Percentiles rank a stretch among this genome's conserved stretches.
Evolutionary conservation across 2,113 vertebrate genomes (phyloP).

Genomic region (Ranitomeya variabilis): DNA sequence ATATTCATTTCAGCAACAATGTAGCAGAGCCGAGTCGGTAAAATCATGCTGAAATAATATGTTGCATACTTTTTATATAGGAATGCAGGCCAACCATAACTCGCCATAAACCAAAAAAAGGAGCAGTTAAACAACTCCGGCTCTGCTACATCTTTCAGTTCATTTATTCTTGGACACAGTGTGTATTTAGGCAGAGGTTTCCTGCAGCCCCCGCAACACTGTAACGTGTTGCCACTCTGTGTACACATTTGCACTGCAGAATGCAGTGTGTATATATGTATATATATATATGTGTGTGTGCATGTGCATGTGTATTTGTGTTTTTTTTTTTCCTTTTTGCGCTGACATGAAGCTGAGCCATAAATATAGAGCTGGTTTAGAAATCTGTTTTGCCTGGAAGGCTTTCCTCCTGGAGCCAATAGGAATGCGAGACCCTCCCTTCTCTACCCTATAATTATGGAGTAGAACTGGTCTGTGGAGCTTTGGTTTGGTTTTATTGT

Average conservation of each 20-base stretch:
- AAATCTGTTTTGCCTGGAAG: conserved; percentile 57
- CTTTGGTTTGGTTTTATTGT: conserved; percentile 50
- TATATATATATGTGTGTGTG: conserved; percentile 22
- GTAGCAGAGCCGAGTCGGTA: background rate
- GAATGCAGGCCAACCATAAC: background rate
- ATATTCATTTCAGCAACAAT: background rate
- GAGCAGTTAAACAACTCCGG: background rate
- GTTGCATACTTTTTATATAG: background rate
- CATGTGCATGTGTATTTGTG: conserved; percentile 16
- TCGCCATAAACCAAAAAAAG: background rate
- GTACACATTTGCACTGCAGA: background rate
- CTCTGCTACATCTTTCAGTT: background rate
- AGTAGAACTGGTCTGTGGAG: conserved; percentile 76
- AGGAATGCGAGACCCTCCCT: conserved; percentile 80
- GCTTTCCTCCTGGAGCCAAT: conserved; percentile 81
- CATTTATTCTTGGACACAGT: background rate
- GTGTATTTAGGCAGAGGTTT: background rate
- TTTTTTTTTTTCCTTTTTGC: conserved; percentile 47
- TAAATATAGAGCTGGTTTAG: conserved; percentile 54
- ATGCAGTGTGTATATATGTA: background rate
- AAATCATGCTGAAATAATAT: background rate
- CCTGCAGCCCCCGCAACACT: background rate
- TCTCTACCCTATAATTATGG: conserved; percentile 85
- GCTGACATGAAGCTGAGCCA: conserved; percentile 54
- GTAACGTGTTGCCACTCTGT: background rate